These are phyloP conservation scores for Hoplostethus mediterraneus DNA, from an alignment of 2,797 vertebrate genomes.

Conservation along the genomic window DNA sequence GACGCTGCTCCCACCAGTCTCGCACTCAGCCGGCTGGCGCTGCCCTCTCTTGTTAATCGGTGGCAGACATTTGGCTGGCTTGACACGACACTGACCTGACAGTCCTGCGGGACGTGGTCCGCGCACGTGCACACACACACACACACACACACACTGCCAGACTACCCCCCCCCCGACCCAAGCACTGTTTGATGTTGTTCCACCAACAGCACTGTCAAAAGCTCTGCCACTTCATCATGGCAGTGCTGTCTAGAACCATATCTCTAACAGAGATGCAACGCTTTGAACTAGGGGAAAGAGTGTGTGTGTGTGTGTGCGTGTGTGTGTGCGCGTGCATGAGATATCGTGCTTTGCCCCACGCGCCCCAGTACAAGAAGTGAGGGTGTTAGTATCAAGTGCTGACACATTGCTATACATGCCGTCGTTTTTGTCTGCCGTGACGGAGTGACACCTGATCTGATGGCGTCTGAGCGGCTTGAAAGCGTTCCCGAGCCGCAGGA, in stretches of 20 bases:
- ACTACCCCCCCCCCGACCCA: neutral
- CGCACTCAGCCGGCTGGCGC: constrained; percentile 49
- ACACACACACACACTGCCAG: constrained; percentile 23
- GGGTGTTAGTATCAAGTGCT: constrained; percentile 65
- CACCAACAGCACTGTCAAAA: constrained; percentile 15
- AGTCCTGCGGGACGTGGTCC: constrained; percentile 23
- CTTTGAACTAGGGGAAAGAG: neutral
- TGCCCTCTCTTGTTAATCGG: constrained; percentile 60
- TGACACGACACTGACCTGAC: constrained; percentile 50
- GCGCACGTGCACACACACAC: constrained; percentile 4
- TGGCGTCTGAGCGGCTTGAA: constrained; percentile 36
- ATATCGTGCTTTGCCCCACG: constrained; percentile 25
- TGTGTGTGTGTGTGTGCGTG: neutral
- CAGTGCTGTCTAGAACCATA: constrained; percentile 43
- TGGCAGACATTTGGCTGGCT: constrained; percentile 44
- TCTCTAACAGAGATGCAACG: neutral
- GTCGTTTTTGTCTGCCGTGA: constrained; percentile 45
- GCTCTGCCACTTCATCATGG: constrained; percentile 50
- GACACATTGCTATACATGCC: constrained; percentile 47
- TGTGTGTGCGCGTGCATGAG: constrained; percentile 32
- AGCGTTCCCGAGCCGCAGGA: constrained; percentile 1
- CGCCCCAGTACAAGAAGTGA: constrained; percentile 42
- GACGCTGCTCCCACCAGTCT: constrained; percentile 36
- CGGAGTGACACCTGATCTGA: constrained; percentile 58
- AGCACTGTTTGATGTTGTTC: neutral